Evolutionary conservation across 2,113 vertebrate genomes (phyloP).

Genomic region (Corythornis cristatus): DNA sequence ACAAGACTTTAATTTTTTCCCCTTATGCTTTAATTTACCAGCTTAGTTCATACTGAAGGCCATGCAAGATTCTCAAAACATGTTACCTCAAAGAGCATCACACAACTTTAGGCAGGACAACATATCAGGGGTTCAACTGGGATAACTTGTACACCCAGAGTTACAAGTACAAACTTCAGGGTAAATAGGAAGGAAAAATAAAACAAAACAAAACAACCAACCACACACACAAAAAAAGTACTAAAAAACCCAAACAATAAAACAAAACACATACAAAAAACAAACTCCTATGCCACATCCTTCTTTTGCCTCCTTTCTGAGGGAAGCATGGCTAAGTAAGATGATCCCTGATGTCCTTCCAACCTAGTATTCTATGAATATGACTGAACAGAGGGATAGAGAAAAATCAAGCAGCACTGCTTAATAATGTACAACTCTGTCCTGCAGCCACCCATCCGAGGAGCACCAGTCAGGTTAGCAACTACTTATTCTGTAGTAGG

Average conservation of each 20-base stretch:
- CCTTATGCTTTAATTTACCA: not conserved
- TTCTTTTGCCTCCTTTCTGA: not conserved
- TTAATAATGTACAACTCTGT: not conserved
- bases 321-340: not conserved
- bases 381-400: not conserved
- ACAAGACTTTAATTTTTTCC: not conserved
- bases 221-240: no score
- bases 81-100: not conserved
- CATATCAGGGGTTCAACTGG: not conserved
- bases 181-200: not conserved
- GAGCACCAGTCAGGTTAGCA: not conserved
- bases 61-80: not conserved
- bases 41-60: not conserved
- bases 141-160: not conserved
- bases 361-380: not conserved
- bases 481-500: not conserved
- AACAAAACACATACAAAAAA: no score
- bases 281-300: not conserved
- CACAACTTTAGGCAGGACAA: not conserved
- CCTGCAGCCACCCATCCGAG: not conserved
- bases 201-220: no score
- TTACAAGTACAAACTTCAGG: not conserved
- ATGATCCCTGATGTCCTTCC: no score
- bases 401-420: not conserved
- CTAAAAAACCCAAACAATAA: no score